phyloP scores from a whole-genome alignment of 2,113 vertebrate species.

The Alectura lathami region DNA sequence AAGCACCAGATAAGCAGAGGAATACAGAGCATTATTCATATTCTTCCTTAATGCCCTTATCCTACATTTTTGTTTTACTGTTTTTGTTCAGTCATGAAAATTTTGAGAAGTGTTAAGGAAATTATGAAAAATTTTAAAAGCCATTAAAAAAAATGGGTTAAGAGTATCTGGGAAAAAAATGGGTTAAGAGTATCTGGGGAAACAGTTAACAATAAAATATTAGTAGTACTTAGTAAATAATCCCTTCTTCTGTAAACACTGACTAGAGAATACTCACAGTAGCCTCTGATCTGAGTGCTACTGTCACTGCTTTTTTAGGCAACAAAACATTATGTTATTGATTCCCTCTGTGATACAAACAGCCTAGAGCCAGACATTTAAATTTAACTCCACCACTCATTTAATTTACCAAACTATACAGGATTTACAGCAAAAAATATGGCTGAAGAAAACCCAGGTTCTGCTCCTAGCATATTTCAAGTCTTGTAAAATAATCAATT shows the following conservation, averaged over 20 bases:
- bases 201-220: background rate
- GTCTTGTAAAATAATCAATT: background rate
- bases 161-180: too few species aligned
- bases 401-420: background rate
- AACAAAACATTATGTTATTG: background rate
- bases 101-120: background rate
- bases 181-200: background rate
- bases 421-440: background rate
- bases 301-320: background rate
- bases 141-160: background rate
- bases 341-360: background rate
- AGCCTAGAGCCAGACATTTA: background rate
- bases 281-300: background rate
- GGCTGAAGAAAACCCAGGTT: background rate
- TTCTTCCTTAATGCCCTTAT: background rate
- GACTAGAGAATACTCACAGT: background rate
- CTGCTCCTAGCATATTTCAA: background rate
- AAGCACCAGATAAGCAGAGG: background rate
- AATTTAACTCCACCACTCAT: background rate
- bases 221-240: background rate
- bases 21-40: background rate
- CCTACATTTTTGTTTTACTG: background rate
- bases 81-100: background rate
- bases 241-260: background rate
- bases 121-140: background rate